Evolutionary conservation across 2,113 vertebrate genomes (phyloP).

Genomic region (Malurus elegans): DNA sequence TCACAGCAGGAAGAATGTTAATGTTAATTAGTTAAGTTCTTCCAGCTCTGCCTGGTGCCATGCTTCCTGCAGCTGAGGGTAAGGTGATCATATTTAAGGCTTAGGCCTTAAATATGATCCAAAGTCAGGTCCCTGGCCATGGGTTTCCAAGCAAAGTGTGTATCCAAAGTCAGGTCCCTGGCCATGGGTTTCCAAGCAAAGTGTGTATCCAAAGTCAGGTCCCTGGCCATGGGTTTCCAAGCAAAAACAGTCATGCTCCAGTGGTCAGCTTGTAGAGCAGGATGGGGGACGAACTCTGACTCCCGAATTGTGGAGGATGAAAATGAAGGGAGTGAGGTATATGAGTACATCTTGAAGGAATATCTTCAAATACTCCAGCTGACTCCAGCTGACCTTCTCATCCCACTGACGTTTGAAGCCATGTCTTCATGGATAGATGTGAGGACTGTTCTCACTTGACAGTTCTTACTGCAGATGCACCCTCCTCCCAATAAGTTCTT

Average conservation of each 20-base stretch:
- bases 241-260: fast-evolving
- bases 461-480: background rate
- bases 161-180: background rate
- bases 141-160: background rate
- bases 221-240: background rate
- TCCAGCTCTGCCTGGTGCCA: background rate
- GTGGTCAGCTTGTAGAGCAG: background rate
- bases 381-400: background rate
- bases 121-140: background rate
- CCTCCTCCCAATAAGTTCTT: background rate
- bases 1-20: background rate
- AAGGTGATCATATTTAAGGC: background rate
- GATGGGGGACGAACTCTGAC: background rate
- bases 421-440: background rate
- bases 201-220: background rate
- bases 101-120: background rate
- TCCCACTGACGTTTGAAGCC: background rate
- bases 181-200: too few species aligned
- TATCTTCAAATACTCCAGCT: background rate
- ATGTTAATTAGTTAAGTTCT: background rate
- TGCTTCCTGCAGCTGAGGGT: background rate
- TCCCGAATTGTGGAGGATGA: background rate
- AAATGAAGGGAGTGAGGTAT: background rate
- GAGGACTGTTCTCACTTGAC: background rate
- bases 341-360: background rate